Percentiles rank a stretch among this genome's conserved stretches.
These are phyloP conservation scores for Acanthochromis polyacanthus DNA, from an alignment of 2,113 vertebrate species.

Conservation along the genomic window DNA sequence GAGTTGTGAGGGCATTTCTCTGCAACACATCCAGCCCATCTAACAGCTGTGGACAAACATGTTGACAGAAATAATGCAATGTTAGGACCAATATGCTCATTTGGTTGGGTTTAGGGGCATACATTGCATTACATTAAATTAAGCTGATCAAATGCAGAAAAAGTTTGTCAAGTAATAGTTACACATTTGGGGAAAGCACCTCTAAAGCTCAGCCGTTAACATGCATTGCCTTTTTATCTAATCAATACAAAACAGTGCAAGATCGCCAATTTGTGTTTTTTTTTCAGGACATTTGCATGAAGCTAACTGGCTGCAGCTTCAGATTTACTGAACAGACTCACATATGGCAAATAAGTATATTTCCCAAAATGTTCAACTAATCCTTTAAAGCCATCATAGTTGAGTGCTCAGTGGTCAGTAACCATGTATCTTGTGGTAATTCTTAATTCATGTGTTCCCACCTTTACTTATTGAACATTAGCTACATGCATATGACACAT, in stretches of 20 bases:
- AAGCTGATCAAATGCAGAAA: too few relatives aligned
- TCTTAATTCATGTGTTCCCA: conserved; percentile 58
- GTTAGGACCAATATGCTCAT: too few relatives aligned
- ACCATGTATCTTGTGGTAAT: conserved; percentile 28
- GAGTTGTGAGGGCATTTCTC: conserved; percentile 67
- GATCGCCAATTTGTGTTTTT: too few relatives aligned
- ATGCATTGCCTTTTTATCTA: too few relatives aligned
- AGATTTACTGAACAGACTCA: background rate
- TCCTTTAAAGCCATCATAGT: conserved; percentile 7
- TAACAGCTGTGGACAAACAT: conserved; percentile 74
- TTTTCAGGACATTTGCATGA: too few relatives aligned
- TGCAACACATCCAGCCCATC: conserved; percentile 80
- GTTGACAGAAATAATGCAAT: background rate
- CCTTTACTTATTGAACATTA: conserved; percentile 72
- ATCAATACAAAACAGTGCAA: too few relatives aligned
- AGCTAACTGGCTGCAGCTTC: too few relatives aligned
- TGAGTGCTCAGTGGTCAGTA: conserved; percentile 9
- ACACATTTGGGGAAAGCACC: too few relatives aligned
- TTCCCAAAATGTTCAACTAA: background rate
- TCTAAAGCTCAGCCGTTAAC: too few relatives aligned
- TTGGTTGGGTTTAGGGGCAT: too few relatives aligned
- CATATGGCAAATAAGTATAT: background rate
- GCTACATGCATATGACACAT: conserved; percentile 38
- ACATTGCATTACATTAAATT: too few relatives aligned
- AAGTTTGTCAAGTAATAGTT: too few relatives aligned